These are phyloP conservation scores for Tragelaphus buxtoni DNA, from an alignment of 2,113 vertebrate species.

Conservation along the genomic window DNA sequence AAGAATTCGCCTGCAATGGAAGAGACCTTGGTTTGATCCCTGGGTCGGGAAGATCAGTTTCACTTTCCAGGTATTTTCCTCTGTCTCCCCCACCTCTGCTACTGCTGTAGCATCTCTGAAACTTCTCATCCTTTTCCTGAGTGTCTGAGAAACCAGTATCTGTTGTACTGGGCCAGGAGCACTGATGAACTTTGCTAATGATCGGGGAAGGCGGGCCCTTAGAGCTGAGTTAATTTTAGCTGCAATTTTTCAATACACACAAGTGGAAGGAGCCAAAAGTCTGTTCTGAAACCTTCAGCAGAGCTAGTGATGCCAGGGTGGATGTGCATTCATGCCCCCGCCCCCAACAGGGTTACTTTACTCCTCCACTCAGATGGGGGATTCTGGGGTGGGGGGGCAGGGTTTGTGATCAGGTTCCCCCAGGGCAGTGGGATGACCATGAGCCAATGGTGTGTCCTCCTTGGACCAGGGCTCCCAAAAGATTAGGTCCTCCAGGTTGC, in stretches of 20 bases:
- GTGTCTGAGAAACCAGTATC: background rate
- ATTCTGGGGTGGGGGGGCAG: background rate
- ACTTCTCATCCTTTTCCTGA: background rate
- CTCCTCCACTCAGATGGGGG: background rate
- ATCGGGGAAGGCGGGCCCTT: conserved; percentile 34
- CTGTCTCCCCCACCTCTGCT: background rate
- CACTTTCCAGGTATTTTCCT: background rate
- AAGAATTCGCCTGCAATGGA: background rate
- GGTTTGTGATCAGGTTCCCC: background rate
- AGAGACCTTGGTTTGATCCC: background rate
- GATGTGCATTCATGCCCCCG: too few relatives aligned
- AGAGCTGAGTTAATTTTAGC: conserved; percentile 62
- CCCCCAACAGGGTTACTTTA: background rate
- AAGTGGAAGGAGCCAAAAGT: conserved; percentile 45
- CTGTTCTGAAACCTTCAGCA: conserved; percentile 32
- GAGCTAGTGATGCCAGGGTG: background rate
- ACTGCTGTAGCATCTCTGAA: background rate
- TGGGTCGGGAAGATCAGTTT: background rate
- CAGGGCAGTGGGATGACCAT: background rate
- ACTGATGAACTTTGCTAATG: conserved; percentile 59
- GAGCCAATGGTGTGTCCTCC: background rate
- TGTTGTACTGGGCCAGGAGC: background rate
- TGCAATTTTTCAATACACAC: conserved; percentile 47
- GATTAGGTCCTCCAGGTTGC: background rate
- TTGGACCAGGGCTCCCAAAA: background rate